Evolutionary conservation across 2,888 invertebrate genomes (phyloP).

Genomic region (Cerastis rubricosa): DNA sequence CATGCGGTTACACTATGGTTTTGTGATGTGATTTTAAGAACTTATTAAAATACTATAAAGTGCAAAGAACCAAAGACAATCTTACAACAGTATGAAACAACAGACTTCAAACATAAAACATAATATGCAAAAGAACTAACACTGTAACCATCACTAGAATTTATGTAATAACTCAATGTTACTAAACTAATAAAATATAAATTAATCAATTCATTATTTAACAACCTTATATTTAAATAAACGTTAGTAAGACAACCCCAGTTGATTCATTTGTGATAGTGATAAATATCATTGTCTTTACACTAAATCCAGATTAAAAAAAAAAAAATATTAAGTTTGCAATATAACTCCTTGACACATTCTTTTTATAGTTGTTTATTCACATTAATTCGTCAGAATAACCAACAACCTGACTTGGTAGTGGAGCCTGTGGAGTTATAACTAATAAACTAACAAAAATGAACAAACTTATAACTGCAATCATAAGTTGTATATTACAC

Average conservation of each 20-base stretch:
- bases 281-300: background rate
- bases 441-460: slow-evolving; percentile 12
- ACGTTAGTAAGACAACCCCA: slow-evolving; percentile 31
- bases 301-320: background rate
- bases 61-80: slow-evolving; percentile 38
- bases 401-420: slow-evolving; percentile 17
- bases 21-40: slow-evolving; percentile 25
- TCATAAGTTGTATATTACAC: slow-evolving; percentile 31
- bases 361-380: slow-evolving; percentile 6
- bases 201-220: slow-evolving; percentile 46
- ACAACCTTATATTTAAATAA: slow-evolving; percentile 39
- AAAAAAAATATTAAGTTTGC: background rate
- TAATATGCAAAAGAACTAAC: slow-evolving; percentile 31
- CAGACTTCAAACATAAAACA: slow-evolving; percentile 53
- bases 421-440: background rate
- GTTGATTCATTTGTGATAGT: slow-evolving; percentile 36
- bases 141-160: slow-evolving; percentile 21
- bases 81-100: slow-evolving; percentile 65
- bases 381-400: slow-evolving; percentile 1
- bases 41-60: slow-evolving; percentile 31
- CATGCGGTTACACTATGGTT: slow-evolving; percentile 10
- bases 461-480: slow-evolving; percentile 4
- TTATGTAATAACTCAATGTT: slow-evolving; percentile 28
- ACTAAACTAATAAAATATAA: slow-evolving; percentile 48
- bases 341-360: background rate